A percentile compares a stretch with the other conserved stretches of the same genome.
Conservation (phyloP, 2,113 vertebrate species). For the Micronycteris hirsuta region DNA sequence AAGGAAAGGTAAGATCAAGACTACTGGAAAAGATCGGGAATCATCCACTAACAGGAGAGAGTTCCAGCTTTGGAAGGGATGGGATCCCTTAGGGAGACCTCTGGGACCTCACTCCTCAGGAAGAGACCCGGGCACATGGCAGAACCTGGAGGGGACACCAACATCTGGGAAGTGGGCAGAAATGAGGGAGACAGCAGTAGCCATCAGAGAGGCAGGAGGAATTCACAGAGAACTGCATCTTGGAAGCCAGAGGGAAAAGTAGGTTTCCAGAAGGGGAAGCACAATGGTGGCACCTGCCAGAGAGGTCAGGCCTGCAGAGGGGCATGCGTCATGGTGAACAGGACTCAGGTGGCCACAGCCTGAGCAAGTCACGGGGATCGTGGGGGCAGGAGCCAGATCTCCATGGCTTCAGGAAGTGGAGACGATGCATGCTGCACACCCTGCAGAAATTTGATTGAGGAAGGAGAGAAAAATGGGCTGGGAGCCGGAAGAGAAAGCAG, state of each 20-base stretch:
- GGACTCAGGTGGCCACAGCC: background rate
- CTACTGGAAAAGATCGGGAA: background rate
- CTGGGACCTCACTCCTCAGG: too few relatives aligned
- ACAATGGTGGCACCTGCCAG: background rate
- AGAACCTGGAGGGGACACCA: background rate
- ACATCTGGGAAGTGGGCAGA: background rate
- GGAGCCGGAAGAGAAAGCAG: background rate
- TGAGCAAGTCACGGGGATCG: background rate
- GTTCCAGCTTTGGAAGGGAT: background rate
- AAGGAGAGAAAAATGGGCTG: background rate
- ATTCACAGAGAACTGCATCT: background rate
- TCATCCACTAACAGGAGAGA: background rate
- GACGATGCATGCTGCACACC: fast-evolving
- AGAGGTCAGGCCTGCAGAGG: background rate
- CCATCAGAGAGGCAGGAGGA: background rate
- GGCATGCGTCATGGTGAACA: fast-evolving
- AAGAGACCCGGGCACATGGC: background rate
- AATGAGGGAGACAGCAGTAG: background rate
- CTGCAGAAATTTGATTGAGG: background rate
- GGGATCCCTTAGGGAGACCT: background rate
- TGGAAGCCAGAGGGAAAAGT: background rate
- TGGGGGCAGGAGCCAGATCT: background rate
- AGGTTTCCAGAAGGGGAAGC: background rate
- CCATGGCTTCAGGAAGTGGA: background rate
- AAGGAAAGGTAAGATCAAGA: background rate